phyloP scores from a whole-genome alignment of 1,140 invertebrate genomes.

The Aphis craccivora region DNA sequence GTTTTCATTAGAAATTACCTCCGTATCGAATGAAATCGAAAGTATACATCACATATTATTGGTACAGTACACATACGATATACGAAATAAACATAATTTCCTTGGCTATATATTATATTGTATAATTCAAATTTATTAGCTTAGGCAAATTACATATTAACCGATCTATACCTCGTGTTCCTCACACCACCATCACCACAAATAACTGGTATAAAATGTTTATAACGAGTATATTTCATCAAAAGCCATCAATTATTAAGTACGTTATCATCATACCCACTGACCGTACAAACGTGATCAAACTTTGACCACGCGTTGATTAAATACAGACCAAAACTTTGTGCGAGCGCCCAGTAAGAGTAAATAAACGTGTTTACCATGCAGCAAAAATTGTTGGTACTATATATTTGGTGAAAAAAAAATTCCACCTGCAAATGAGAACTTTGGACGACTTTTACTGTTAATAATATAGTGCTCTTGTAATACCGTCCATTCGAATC shows the following conservation, averaged over 20 bases:
- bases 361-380: neutral
- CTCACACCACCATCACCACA: neutral
- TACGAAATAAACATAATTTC: neutral
- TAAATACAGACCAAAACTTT: neutral
- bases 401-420: neutral
- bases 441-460: neutral
- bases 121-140: neutral
- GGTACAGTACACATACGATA: neutral
- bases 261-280: neutral
- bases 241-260: slow-evolving; percentile 26
- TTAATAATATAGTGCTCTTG: neutral
- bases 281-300: neutral
- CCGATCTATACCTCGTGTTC: no score
- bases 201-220: neutral
- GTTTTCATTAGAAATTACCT: neutral
- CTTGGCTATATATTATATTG: neutral
- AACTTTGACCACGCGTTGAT: slow-evolving; percentile 19
- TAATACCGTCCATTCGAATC: neutral
- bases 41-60: neutral
- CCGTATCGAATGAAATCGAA: neutral
- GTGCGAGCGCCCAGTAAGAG: neutral
- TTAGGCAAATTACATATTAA: neutral
- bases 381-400: neutral
- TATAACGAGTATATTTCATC: slow-evolving; percentile 3
- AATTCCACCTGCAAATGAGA: neutral